Conservation (phyloP, 2,797 vertebrate species). For the Cottoperca gobio region DNA sequence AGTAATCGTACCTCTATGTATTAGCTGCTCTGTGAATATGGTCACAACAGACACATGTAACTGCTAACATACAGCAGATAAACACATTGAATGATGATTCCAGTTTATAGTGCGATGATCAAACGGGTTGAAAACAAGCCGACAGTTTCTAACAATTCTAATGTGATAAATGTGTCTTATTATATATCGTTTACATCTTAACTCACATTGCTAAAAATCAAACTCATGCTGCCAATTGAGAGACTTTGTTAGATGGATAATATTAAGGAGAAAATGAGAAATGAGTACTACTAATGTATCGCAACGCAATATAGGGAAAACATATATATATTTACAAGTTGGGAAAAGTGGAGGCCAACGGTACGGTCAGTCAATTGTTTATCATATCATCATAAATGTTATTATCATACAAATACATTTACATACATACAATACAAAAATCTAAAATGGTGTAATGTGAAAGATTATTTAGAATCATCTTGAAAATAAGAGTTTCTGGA, state of each 20-base stretch:
- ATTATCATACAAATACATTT: not conserved
- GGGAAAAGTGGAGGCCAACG: not conserved
- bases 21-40: too few relatives aligned
- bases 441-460: not conserved
- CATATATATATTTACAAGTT: not conserved
- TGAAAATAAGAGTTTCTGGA: not conserved
- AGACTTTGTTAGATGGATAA: not conserved
- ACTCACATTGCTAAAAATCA: not conserved
- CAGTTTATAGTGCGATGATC: not conserved
- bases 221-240: not conserved
- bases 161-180: slow-evolving; percentile 5
- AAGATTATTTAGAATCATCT: not conserved
- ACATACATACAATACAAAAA: not conserved
- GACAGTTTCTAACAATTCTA: not conserved
- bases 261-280: not conserved
- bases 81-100: not conserved
- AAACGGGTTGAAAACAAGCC: slow-evolving; percentile 1
- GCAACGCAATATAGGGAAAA: not conserved
- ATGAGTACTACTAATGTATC: not conserved
- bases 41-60: not conserved
- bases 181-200: not conserved
- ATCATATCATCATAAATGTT: not conserved
- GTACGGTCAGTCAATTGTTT: not conserved
- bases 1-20: not conserved
- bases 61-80: not conserved